A percentile compares a stretch with the other conserved stretches of the same genome.
Evolutionary conservation across 2,113 vertebrate species (phyloP).

Genomic region (Microcebus jonahi): DNA sequence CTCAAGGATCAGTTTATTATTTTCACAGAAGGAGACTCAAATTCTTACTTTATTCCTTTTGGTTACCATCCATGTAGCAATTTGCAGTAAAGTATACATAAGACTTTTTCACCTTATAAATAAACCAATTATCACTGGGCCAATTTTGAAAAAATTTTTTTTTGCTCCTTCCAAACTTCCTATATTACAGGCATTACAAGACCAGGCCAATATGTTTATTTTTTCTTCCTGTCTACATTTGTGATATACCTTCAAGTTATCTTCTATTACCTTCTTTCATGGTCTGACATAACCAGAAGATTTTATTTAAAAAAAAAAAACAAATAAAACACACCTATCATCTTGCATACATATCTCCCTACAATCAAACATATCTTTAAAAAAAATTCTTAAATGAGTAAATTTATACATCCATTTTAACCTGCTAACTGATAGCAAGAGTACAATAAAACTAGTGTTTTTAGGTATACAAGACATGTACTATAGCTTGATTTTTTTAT

Average conservation of each 20-base stretch:
- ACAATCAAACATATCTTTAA: not conserved
- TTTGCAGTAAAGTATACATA: not conserved
- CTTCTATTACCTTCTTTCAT: not conserved
- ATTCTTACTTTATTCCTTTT: not conserved
- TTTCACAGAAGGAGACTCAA: not conserved
- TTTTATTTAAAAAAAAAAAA: conserved; percentile 27
- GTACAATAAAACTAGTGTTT: not conserved
- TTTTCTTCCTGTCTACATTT: not conserved
- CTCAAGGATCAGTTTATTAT: not conserved
- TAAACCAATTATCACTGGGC: not conserved
- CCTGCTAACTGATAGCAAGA: not conserved
- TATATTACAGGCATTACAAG: not conserved
- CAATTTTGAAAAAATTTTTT: not conserved
- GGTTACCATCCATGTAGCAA: not conserved
- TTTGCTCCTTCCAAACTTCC: not conserved
- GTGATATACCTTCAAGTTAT: not conserved
- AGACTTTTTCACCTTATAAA: not conserved
- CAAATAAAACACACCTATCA: not conserved
- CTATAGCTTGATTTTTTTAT: not conserved
- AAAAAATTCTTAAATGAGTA: not conserved
- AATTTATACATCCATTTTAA: not conserved
- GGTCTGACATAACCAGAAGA: not conserved
- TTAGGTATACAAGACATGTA: not conserved
- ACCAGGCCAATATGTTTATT: not conserved
- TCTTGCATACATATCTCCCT: not conserved